Conservation (phyloP, 2,113 vertebrate genomes). For the Hemichromis elongatus region DNA sequence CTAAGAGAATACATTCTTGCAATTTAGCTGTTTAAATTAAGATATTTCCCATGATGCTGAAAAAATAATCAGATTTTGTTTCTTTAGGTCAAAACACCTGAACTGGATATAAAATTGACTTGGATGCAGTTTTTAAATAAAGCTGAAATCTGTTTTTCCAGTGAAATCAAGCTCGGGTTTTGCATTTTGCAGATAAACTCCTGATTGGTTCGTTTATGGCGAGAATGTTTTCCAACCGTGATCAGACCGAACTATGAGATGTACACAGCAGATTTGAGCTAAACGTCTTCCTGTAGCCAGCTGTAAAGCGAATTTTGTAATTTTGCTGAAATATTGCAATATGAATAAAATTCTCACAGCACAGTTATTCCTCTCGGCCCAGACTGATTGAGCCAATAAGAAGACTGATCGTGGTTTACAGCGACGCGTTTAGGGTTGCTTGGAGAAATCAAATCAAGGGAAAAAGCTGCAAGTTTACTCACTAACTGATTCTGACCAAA, state of each 20-base stretch:
- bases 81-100: rapidly evolving
- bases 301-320: too few species aligned
- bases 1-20: rapidly evolving
- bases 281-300: too few species aligned
- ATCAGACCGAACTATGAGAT: not conserved
- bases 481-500: not conserved
- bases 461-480: not conserved
- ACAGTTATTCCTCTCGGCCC: not conserved
- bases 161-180: rapidly evolving
- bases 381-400: not conserved
- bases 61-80: not conserved
- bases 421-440: not conserved
- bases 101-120: not conserved
- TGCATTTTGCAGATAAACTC: too few species aligned
- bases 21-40: not conserved
- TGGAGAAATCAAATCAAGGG: not conserved
- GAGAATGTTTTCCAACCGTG: not conserved
- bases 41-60: too few species aligned
- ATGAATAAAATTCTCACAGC: not conserved
- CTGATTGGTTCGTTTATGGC: not conserved
- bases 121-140: not conserved
- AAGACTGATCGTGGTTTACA: not conserved
- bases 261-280: not conserved
- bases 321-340: too few species aligned
- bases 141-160: not conserved